phyloP scores from a whole-genome alignment of 2,888 invertebrate species.

The Pollenia griseotomentosa region DNA sequence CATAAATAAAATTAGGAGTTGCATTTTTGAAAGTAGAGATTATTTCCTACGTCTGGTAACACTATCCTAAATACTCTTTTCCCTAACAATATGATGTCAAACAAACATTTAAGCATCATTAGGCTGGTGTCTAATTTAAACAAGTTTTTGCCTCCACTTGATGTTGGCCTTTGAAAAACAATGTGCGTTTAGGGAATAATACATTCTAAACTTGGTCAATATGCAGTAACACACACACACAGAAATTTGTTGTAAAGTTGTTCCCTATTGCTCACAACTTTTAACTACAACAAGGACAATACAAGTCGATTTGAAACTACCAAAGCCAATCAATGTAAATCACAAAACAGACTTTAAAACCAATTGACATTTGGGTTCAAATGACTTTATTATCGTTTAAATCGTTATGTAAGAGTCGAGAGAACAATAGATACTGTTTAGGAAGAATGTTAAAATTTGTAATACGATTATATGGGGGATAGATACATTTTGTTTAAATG shows the following conservation, averaged over 20 bases:
- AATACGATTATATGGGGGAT: constrained; percentile 33
- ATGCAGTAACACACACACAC: constrained; percentile 20
- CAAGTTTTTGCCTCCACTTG: constrained; percentile 56
- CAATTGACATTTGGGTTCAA: constrained; percentile 72
- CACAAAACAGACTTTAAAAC: constrained; percentile 71
- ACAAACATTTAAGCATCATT: constrained; percentile 70
- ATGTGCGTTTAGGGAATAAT: constrained; percentile 71
- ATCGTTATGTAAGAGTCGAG: constrained; percentile 18
- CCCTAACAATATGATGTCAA: constrained; percentile 30
- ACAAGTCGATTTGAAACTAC: constrained; percentile 57
- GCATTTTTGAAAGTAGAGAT: too few relatives aligned
- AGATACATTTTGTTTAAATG: constrained; percentile 16
- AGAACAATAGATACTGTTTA: not conserved
- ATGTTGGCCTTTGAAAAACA: constrained; percentile 56
- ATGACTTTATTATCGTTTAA: constrained; percentile 69
- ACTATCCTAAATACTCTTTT: too few relatives aligned
- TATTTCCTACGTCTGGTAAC: too few relatives aligned
- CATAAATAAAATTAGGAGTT: too few relatives aligned
- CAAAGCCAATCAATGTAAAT: constrained; percentile 73
- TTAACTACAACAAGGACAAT: constrained; percentile 26
- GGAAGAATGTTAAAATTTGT: constrained; percentile 2
- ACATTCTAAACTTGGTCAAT: constrained; percentile 57
- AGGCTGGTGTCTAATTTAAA: constrained; percentile 71
- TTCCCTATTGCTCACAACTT: constrained; percentile 1
- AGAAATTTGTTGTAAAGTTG: constrained; percentile 13